Base-by-base conservation (phyloP, 1,140 invertebrate genomes). In the Pseudomyrmex sp. region DNA sequence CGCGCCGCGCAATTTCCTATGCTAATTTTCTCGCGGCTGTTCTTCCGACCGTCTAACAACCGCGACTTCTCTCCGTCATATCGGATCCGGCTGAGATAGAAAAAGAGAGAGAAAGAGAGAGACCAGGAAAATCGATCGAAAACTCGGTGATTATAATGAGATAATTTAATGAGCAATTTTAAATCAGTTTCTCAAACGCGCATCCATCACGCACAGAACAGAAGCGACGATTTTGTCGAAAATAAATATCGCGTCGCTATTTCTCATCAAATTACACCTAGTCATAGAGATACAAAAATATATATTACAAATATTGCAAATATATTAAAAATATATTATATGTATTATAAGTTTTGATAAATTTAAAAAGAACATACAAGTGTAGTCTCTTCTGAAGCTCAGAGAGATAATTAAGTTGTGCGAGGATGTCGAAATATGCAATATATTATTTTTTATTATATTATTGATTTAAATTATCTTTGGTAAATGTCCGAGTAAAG, bases 1-100 rank as follows among this genome's bases (percentile, higher is more conserved):
- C 76, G 76, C 66, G 76, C 54, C 76, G 66, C 76, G 66, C 76
- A 80, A 80, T 80, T 80, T 80, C 76, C 76, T 80, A 80, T 80
- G 76, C 76, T 80, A 80, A 80, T 80, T 77, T 77, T 72, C 76
- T 80, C 56, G 76, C 56, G 23, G 44, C 68, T 79, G 65, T 80
- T 80, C 35, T 35, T 35, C 44, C 66, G 44, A 35, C 65, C 48
- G 8, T 58, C 56, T 66, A 70, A 20, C 76, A 79, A 44, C 52
- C 46, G 74, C 13, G 74, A 68, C 52, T 54, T 59, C 74, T 76
- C 48, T 61, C 26, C 48, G 12, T 18, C 44, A 12, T 44, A 44
- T 35, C 20, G 44, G 63, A 18, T 26, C 20, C 15, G 54, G 15
- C 54, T 13, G 1, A 79, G 50, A 68, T 4, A 68, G 46, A 52